Base-by-base conservation (phyloP, 2,888 invertebrate genomes). In the Ichneumoninae sp. region DNA sequence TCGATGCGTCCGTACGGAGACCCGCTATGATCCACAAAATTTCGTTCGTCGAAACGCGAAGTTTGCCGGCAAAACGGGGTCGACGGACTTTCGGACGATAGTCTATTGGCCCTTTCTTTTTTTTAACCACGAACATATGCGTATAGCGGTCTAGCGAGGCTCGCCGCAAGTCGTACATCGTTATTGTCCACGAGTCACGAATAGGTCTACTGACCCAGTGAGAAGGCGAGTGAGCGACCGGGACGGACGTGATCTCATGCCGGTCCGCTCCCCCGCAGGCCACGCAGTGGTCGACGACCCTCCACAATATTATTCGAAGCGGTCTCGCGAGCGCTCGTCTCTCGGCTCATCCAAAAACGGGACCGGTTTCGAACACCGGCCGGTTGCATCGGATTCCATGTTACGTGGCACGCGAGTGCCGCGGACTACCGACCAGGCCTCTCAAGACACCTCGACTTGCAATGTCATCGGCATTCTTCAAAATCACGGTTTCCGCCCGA, bases 201-300 rank as follows among this genome's bases (percentile, higher is more conserved):
- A 83, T 86, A 87, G 86, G 87, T 88, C 89, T 88, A 89, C 89
- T 89, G 88, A 89, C 89, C 89, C 88, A 89, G 88, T 87, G 88
- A 87, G 85, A 50, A 76, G 82, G 81, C 84, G 81, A 79, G 79
- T 76, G 77, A 80, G 77, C 84, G 80, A 80, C 60, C 71, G 75
- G 71, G 75, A 79, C 79, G 84, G 75, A 82, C 84, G 84, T 84
- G 84, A 84, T 84, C 84, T 71, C 75, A 75, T 70, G 78, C 79
- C 19, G 50, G 13, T 68, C 62, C 69, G 47, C 52, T 19, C 26
- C 57, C 54, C 75, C 80, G 36, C 60, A 40, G n/a, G 33, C 1
- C 19, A 26, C 57, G 44, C 62, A 60, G 52, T 74, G 75, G 81
- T 82, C 84, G 82, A 71, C 75, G 84, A 84, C 84, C 79, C 81